Conservation (phyloP, 2,888 invertebrate species). For the Hypsopygia costalis region DNA sequence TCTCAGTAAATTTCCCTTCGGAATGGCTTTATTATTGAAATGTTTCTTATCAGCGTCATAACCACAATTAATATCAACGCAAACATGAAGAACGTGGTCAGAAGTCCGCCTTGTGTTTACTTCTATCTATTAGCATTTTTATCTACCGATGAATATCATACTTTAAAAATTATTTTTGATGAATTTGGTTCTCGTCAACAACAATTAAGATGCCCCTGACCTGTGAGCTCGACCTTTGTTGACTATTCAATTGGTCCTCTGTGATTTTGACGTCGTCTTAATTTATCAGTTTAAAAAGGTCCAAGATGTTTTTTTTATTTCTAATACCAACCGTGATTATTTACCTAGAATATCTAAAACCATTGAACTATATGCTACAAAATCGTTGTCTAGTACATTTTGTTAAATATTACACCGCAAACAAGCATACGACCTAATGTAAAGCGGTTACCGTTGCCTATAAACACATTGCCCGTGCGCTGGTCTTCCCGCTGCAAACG, state of each 20-base stretch:
- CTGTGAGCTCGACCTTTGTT: slow-evolving; percentile 60
- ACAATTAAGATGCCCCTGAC: slow-evolving; percentile 67
- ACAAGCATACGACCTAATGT: no score
- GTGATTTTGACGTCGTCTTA: slow-evolving; percentile 48
- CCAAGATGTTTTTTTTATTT: slow-evolving; percentile 6
- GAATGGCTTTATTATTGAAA: slow-evolving; percentile 53
- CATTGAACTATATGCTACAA: no score
- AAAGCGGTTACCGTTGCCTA: no score
- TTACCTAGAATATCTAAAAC: no score
- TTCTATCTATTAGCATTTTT: slow-evolving; percentile 2
- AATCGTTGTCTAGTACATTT: no score
- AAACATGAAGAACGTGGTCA: slow-evolving; percentile 33
- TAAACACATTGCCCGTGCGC: no score
- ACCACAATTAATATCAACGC: slow-evolving; percentile 35
- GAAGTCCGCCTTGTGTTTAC: slow-evolving; percentile 17
- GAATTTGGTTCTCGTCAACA: slow-evolving; percentile 39
- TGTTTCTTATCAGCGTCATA: slow-evolving; percentile 47
- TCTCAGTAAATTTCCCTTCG: slow-evolving; percentile 52
- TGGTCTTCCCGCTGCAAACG: no score
- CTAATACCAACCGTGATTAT: no score
- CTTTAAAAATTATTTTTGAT: slow-evolving; percentile 21
- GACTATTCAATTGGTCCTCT: slow-evolving; percentile 67
- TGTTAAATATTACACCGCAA: no score
- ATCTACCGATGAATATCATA: not conserved
- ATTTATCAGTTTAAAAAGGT: slow-evolving; percentile 26